A percentile compares a stretch with the other conserved stretches of the same genome.
Evolutionary conservation across 2,797 vertebrate species (phyloP).

Genomic region (Lacerta agilis): DNA sequence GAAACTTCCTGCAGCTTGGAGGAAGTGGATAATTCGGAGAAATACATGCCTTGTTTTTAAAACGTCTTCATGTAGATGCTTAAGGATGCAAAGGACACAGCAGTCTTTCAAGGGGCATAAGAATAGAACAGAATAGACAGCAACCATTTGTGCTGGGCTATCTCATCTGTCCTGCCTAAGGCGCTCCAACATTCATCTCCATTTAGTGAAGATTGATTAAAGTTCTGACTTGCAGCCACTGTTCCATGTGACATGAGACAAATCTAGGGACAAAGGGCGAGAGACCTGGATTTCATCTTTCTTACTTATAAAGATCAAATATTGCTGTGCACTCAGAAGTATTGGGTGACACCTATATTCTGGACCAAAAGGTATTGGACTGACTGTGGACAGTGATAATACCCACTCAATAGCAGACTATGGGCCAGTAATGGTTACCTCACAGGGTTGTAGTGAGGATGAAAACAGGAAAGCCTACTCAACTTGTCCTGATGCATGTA

Average conservation of each 20-base stretch:
- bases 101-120: constrained; percentile 18
- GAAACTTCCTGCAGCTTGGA: not conserved
- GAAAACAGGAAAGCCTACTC: not conserved
- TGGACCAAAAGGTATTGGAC: too few species aligned
- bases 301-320: not conserved
- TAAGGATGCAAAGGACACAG: not conserved
- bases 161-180: not conserved
- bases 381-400: not conserved
- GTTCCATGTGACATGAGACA: not conserved
- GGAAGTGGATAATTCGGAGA: not conserved
- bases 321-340: constrained; percentile 21
- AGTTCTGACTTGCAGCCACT: constrained; percentile 12
- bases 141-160: not conserved
- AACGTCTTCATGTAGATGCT: not conserved
- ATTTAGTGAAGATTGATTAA: constrained; percentile 36
- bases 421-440: not conserved
- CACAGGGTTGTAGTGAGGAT: too few species aligned
- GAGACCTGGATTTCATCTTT: not conserved
- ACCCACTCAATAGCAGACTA: too few species aligned
- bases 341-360: not conserved
- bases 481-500: not conserved
- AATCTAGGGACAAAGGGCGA: constrained; percentile 12
- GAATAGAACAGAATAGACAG: constrained; percentile 3
- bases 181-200: constrained; percentile 9
- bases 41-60: not conserved